Base-by-base conservation (phyloP, 2,113 vertebrate genomes). In the Centropus bengalensis region DNA sequence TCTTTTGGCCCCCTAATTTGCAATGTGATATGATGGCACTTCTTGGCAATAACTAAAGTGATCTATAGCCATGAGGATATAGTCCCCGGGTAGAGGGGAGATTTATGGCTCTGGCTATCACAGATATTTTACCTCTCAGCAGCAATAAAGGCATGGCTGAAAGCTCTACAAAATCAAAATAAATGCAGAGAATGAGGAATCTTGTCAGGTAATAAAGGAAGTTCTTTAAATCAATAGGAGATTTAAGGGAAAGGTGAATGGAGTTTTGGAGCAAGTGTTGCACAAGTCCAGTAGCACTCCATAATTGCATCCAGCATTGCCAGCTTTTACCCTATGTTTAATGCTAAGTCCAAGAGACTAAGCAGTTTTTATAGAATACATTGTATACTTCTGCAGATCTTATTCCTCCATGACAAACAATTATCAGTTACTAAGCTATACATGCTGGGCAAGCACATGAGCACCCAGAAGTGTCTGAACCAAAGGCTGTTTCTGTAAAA, bases 111-210 rank as follows among this genome's bases (percentile, higher is more conserved):
- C 84, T 71, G 88, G 89, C 88, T 93, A 79, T 92, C 89, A 91
- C 93, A 93, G 96, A 96, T 96, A 96, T 97, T 97, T 97, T 95
- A 93, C 85, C 97, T 79, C 94, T 96, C 94, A 96, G 96, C 94
- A 97, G 96, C 95, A 96, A 96, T 96, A 95, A 79, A 95, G 95
- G 94, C 94, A 96, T 77, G 96, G 96, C 95, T 97, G 97, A 96
- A 95, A 97, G 96, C 96, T 93, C 94, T 91, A 84, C 92, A 94
- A 97, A 97, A 97, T 97, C 89, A 92, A 96, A 97, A 97, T 96
- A 96, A 97, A 97, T 97, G 96, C 88, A 91, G 91, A 86, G 80
- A 94, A 95, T 74, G 96, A 96, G 93, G 78, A 55, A 93, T 92
- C 91, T 86, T 97, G 97, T 96, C 96, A 97, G 97, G 95, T 95